Conservation (phyloP, 2,797 vertebrate genomes). For the Fistularia commersonii region DNA sequence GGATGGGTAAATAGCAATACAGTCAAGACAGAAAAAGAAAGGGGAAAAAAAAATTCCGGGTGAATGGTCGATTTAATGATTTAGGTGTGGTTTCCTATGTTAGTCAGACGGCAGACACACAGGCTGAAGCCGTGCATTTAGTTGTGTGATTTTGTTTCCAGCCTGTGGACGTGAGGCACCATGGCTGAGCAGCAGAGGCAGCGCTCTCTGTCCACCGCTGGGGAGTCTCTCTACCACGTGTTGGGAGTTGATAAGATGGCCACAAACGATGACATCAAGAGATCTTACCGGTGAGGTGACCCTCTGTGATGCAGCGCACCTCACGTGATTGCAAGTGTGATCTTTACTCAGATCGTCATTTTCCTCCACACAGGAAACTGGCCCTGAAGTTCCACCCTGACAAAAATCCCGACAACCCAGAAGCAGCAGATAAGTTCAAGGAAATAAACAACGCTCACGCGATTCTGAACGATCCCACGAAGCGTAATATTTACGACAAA, state of each 20-base stretch:
- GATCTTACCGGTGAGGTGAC: constrained; percentile 90
- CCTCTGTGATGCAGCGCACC: no score
- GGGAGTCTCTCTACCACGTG: constrained; percentile 90
- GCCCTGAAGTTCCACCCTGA: constrained; percentile 98
- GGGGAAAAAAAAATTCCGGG: no score
- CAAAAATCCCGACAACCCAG: constrained; percentile 98
- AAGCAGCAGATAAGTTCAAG: constrained; percentile 96
- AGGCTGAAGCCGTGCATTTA: neutral
- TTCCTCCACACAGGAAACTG: constrained; percentile 81
- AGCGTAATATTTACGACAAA: constrained; percentile 97
- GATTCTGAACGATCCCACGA: constrained; percentile 92
- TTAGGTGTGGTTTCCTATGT: no score
- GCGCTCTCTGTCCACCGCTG: constrained; percentile 95
- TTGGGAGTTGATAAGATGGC: constrained; percentile 93
- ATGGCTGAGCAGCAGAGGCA: constrained; percentile 98
- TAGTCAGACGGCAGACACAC: no score
- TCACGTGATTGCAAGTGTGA: no score
- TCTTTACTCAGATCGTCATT: neutral
- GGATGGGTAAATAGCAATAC: no score
- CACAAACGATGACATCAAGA: constrained; percentile 94
- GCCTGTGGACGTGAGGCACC: constrained; percentile 61
- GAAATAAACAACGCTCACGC: constrained; percentile 98
- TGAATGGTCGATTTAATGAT: no score
- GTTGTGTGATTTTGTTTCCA: constrained; percentile 41
- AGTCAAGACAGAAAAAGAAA: no score